phyloP scores from a whole-genome alignment of 2,797 vertebrate species.

The Columba guinea region DNA sequence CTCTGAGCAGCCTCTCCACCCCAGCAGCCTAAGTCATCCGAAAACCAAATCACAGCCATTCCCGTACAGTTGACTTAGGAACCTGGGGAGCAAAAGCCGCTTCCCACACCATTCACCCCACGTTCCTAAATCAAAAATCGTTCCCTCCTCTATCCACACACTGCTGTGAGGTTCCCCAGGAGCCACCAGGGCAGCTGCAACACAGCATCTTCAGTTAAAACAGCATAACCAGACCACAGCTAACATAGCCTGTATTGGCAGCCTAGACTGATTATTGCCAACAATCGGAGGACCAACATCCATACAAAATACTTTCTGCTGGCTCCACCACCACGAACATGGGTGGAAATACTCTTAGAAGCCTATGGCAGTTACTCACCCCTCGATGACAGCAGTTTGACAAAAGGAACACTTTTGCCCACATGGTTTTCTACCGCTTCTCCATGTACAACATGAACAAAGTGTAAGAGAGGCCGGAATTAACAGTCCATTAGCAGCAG shows the following conservation, averaged over 20 bases:
- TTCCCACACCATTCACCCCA: neutral
- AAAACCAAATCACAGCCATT: neutral
- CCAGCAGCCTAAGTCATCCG: neutral
- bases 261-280: neutral
- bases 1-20: neutral
- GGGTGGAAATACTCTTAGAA: neutral
- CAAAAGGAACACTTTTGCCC: neutral
- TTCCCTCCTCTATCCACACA: neutral
- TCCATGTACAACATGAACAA: neutral
- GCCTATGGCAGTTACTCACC: neutral
- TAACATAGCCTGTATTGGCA: neutral
- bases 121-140: neutral
- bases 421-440: neutral
- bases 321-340: neutral
- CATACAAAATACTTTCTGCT: neutral
- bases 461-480: neutral
- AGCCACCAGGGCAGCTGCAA: neutral
- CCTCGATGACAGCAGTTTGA: neutral
- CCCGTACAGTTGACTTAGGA: neutral
- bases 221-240: neutral
- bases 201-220: neutral
- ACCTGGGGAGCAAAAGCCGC: fast-evolving
- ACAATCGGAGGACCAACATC: fast-evolving
- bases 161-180: neutral
- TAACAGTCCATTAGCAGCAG: neutral